Percentiles rank a stretch among this genome's conserved stretches.
phyloP scores from a whole-genome alignment of 92 coral and sea anemone genomes.

The Siderastrea radians region DNA sequence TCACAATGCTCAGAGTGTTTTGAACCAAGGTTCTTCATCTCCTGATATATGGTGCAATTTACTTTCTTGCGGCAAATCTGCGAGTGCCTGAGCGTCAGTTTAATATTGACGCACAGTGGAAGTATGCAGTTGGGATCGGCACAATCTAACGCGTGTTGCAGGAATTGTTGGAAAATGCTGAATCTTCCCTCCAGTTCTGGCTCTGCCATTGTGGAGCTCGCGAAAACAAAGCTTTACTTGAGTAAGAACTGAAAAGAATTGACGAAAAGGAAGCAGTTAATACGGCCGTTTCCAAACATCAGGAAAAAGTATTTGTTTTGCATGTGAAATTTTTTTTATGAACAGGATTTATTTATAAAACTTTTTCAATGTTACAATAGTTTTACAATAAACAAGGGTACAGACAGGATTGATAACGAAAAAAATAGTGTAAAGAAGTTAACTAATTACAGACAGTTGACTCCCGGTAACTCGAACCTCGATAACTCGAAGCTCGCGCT shows the following conservation, averaged over 20 bases:
- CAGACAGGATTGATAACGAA: no score
- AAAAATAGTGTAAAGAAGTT: no score
- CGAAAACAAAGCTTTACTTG: neutral
- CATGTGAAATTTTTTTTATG: neutral
- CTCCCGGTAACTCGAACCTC: no score
- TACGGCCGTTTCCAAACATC: no score
- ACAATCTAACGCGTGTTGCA: conserved; percentile 26
- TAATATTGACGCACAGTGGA: conserved; percentile 34
- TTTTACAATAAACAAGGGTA: no score
- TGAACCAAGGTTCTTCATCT: conserved; percentile 25
- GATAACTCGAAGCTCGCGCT: no score
- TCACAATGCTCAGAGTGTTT: conserved; percentile 23
- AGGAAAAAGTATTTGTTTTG: no score
- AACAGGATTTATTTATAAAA: neutral
- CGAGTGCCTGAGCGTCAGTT: conserved; percentile 24
- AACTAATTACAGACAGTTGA: no score
- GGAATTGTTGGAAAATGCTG: neutral
- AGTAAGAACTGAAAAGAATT: no score
- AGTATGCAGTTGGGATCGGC: conserved; percentile 7
- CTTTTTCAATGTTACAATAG: no score
- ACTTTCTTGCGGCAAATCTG: conserved; percentile 3
- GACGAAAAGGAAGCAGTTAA: neutral
- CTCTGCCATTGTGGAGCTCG: conserved; percentile 6
- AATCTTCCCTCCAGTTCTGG: neutral
- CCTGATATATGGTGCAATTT: conserved; percentile 9